A percentile compares a stretch with the other conserved stretches of the same genome.
Conservation (phyloP, 2,797 vertebrate genomes). For the Jordanella pulchra region DNA sequence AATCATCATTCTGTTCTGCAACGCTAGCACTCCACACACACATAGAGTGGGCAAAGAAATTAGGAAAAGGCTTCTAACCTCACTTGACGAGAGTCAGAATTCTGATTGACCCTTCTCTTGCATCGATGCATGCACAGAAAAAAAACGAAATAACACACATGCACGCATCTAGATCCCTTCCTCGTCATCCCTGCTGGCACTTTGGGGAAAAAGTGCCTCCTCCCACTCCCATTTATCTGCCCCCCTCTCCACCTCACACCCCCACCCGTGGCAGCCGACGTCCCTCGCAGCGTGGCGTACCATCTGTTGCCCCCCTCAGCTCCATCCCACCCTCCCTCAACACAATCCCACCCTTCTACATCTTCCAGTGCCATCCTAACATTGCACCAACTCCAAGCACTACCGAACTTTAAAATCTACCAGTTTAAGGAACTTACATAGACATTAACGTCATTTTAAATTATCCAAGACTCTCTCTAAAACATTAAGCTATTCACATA, state of each 20-base stretch:
- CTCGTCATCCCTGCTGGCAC: slow-evolving; percentile 77
- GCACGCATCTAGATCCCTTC: slow-evolving; percentile 52
- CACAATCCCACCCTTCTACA: slow-evolving; percentile 53
- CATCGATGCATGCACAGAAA: slow-evolving; percentile 32
- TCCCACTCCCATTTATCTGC: slow-evolving; percentile 75
- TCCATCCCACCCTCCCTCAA: slow-evolving; percentile 22
- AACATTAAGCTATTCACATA: neutral
- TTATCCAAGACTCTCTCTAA: neutral
- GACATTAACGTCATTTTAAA: neutral
- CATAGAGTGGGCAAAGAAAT: slow-evolving; percentile 48
- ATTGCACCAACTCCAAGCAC: slow-evolving; percentile 47
- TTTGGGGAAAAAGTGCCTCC: slow-evolving; percentile 70
- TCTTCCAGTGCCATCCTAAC: slow-evolving; percentile 58
- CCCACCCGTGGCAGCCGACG: slow-evolving; percentile 74
- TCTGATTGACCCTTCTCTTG: slow-evolving; percentile 37
- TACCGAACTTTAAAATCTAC: slow-evolving; percentile 47
- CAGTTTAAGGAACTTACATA: slow-evolving; percentile 3
- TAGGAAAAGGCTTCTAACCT: slow-evolving; percentile 54
- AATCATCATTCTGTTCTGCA: slow-evolving; percentile 33
- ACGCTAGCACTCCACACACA: slow-evolving; percentile 30
- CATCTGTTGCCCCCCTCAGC: slow-evolving; percentile 76
- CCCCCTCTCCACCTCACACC: slow-evolving; percentile 53
- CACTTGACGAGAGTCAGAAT: slow-evolving; percentile 42
- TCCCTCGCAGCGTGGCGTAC: slow-evolving; percentile 79
- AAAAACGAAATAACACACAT: slow-evolving; percentile 21